A percentile compares a stretch with the other conserved stretches of the same genome.
phyloP scores from a whole-genome alignment of 2,113 vertebrate genomes.

The Bambusicola thoracicus region DNA sequence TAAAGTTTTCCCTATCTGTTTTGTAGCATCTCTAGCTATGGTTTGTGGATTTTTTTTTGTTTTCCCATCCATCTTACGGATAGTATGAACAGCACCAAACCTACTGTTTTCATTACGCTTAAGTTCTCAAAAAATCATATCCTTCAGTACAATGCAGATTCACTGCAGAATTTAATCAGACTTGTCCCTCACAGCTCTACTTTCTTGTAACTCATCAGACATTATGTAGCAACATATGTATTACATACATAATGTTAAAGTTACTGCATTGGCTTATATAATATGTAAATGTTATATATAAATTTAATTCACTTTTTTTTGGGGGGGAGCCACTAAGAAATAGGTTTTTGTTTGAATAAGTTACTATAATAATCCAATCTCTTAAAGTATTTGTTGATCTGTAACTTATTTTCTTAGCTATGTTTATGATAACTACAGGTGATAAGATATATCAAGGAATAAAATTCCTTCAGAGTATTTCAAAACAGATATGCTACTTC shows the following conservation, averaged over 20 bases:
- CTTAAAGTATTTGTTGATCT: neutral
- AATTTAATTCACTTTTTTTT: neutral
- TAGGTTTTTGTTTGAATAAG: neutral
- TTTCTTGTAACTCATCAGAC: neutral
- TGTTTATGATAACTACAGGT: neutral
- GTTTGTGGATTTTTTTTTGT: neutral
- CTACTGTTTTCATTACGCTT: neutral
- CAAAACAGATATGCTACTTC: neutral
- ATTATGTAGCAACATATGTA: neutral
- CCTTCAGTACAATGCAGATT: neutral
- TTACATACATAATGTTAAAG: neutral
- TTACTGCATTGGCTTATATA: neutral
- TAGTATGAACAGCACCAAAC: neutral
- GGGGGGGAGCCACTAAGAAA: neutral
- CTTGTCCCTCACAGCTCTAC: neutral
- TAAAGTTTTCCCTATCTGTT: neutral
- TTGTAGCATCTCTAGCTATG: neutral
- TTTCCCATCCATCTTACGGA: neutral
- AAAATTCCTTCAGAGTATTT: neutral
- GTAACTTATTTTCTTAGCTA: neutral
- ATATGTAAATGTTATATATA: neutral
- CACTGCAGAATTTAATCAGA: slow-evolving; percentile 30
- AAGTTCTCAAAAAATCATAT: neutral
- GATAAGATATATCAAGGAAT: neutral
- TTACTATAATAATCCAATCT: neutral